phyloP scores from a whole-genome alignment of 2,113 vertebrate genomes.

The Camarhynchus parvulus region DNA sequence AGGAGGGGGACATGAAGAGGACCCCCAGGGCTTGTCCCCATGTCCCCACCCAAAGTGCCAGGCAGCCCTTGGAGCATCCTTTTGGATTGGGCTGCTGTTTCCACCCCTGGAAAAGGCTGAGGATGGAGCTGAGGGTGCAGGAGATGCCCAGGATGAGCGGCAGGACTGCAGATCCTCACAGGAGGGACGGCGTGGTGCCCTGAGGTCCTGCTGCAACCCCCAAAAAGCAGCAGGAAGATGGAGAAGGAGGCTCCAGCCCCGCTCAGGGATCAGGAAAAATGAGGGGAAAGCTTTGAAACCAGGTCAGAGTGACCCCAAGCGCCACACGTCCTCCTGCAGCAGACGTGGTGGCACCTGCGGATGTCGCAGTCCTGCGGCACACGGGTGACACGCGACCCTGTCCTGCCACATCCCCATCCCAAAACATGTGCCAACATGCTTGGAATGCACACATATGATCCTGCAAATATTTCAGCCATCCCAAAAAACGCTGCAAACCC shows the following conservation, averaged over 20 bases:
- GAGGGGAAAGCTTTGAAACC: neutral
- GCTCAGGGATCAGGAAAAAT: fast-evolving
- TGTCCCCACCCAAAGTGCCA: neutral
- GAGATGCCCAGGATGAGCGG: neutral
- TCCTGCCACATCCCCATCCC: neutral
- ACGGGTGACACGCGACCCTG: neutral
- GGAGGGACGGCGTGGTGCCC: fast-evolving
- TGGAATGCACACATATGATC: fast-evolving
- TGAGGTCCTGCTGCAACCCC: fast-evolving
- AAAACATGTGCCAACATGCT: fast-evolving
- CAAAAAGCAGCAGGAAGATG: fast-evolving
- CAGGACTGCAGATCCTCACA: fast-evolving
- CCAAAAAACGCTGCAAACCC: neutral
- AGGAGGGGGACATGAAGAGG: fast-evolving
- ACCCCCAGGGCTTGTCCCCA: neutral
- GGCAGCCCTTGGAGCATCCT: neutral
- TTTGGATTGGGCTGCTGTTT: neutral
- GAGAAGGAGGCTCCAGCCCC: neutral
- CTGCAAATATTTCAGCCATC: fast-evolving
- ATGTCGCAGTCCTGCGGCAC: neutral
- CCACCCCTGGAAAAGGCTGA: neutral
- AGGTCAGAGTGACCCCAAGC: neutral
- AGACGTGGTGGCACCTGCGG: fast-evolving
- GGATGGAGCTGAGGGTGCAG: neutral
- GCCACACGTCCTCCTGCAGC: neutral